Conservation (phyloP, 2,797 vertebrate genomes). For the Otolemur crassicaudatus region DNA sequence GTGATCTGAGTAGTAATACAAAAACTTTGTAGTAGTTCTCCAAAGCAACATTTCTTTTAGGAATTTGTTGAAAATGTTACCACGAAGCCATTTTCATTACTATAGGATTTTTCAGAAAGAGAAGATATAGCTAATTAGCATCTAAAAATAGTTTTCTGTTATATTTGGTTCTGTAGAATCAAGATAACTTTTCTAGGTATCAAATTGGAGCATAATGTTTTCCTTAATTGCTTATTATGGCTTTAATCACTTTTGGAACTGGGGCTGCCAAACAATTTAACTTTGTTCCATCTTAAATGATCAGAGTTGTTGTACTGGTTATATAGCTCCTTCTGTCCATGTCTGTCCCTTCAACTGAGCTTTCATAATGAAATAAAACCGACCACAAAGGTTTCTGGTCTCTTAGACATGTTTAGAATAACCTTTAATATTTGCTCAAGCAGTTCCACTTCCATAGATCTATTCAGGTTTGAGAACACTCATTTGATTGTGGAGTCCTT, state of each 20-base stretch:
- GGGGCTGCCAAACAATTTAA: conserved; percentile 20
- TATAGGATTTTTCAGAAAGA: conserved; percentile 26
- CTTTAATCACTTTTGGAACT: conserved; percentile 57
- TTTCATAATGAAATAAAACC: conserved; percentile 56
- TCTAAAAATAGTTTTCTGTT: conserved; percentile 55
- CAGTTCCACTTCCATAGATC: conserved; percentile 79
- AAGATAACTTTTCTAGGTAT: conserved; percentile 33
- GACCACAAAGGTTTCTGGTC: conserved; percentile 23
- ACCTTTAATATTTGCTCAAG: conserved; percentile 78
- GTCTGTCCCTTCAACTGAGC: background rate
- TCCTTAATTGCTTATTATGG: conserved; percentile 56
- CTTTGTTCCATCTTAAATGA: conserved; percentile 42
- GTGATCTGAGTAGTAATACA: conserved; percentile 36
- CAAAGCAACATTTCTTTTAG: conserved; percentile 16
- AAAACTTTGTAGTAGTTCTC: conserved; percentile 11
- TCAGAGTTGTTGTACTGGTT: background rate
- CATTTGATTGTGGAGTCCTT: conserved; percentile 83
- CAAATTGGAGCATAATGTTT: background rate
- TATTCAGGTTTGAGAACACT: conserved; percentile 78
- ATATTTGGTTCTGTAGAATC: conserved; percentile 36
- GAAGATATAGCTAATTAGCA: conserved; percentile 16
- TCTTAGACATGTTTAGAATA: conserved; percentile 24
- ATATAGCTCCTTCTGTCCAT: background rate
- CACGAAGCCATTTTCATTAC: conserved; percentile 57
- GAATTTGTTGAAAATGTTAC: conserved; percentile 58